These are phyloP conservation scores for Anthonomus grandis DNA, from an alignment of 1,140 invertebrate species.

Conservation along the genomic window DNA sequence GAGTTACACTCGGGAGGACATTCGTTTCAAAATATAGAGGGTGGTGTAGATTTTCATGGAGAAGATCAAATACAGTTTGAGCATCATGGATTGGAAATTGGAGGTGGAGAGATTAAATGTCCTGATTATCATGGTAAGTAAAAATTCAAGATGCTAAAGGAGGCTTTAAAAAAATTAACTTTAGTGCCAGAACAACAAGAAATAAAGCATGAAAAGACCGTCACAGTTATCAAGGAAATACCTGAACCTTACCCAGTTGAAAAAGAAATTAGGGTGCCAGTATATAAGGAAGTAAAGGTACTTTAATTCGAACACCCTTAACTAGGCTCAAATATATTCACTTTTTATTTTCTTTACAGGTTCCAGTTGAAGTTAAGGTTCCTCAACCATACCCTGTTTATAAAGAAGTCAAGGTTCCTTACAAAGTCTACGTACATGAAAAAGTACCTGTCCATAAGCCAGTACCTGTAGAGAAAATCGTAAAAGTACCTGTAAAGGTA, in stretches of 20 bases:
- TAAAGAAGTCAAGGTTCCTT: constrained; percentile 52
- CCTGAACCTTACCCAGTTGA: constrained; percentile 45
- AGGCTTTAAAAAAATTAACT: not conserved
- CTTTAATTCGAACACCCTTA: not conserved
- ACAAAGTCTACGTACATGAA: constrained; percentile 57
- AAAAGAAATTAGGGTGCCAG: constrained; percentile 43
- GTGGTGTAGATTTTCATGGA: not conserved
- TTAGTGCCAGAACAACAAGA: constrained; percentile 8
- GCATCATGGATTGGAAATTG: constrained; percentile 7
- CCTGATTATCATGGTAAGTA: constrained; percentile 13
- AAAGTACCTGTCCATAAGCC: constrained; percentile 64
- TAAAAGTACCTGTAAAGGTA: constrained; percentile 69
- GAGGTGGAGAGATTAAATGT: constrained; percentile 10
- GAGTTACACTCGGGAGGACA: not conserved
- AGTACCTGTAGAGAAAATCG: constrained; percentile 67
- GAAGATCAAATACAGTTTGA: not conserved
- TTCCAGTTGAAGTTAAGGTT: constrained; percentile 23
- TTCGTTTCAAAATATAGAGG: too few relatives aligned
- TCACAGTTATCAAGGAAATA: constrained; percentile 72
- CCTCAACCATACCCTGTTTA: constrained; percentile 30
- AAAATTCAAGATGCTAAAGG: not conserved
- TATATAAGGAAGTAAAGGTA: constrained; percentile 57
- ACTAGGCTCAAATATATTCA: too few relatives aligned
- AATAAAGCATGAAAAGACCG: constrained; percentile 63
- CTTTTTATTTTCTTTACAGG: constrained; percentile 37